Conservation (phyloP, 2,113 vertebrate species). For the Rattus norvegicus region DNA sequence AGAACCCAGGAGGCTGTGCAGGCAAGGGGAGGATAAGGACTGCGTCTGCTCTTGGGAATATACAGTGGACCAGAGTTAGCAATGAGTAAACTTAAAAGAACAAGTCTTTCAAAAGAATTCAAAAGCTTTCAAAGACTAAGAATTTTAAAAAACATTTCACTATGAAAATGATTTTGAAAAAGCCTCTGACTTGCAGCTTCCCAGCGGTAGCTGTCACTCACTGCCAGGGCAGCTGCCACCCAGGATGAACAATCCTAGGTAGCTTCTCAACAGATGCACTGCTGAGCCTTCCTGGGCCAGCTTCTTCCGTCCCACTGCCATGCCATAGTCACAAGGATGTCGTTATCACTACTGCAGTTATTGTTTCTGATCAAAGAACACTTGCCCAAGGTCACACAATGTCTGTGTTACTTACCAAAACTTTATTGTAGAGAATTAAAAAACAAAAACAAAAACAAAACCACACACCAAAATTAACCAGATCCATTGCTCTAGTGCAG, state of each 20-base stretch:
- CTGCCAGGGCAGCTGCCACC: not conserved
- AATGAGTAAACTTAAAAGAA: conserved; percentile 5
- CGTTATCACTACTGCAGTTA: not conserved
- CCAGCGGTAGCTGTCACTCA: not conserved
- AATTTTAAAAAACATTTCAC: not conserved
- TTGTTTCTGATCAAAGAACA: not conserved
- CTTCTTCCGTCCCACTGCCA: not conserved
- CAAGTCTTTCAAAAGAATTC: not conserved
- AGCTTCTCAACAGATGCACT: not conserved
- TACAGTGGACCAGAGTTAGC: not conserved
- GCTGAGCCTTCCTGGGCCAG: not conserved
- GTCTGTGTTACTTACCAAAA: not conserved
- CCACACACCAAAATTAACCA: not conserved
- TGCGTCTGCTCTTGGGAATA: not conserved
- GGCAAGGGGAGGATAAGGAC: not conserved
- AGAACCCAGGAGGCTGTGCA: not conserved
- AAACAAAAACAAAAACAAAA: not conserved
- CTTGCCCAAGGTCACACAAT: not conserved
- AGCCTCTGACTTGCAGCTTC: not conserved
- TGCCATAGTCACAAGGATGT: not conserved
- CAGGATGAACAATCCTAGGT: not conserved
- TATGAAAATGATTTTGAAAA: not conserved
- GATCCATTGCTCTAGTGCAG: not conserved
- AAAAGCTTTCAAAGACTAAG: not conserved
- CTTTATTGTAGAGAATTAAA: not conserved